phyloP scores from a whole-genome alignment of 1,140 invertebrate genomes.

The Macrobrachium rosenbergii region DNA sequence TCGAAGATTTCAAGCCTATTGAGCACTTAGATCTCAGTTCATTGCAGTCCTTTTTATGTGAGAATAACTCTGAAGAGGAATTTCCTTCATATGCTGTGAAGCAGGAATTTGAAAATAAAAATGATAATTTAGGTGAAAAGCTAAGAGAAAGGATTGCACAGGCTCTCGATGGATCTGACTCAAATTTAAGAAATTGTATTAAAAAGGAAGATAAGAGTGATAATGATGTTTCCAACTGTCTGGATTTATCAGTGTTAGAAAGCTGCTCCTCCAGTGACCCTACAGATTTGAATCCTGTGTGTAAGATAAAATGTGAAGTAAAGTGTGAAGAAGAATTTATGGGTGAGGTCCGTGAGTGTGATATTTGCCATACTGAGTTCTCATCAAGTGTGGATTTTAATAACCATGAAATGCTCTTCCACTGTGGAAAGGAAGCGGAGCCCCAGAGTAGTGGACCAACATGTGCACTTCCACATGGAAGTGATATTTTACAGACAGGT shows the following conservation, averaged over 20 bases:
- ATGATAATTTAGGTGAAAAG: too few relatives aligned
- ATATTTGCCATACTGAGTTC: conserved; percentile 51
- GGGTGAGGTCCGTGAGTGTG: conserved; percentile 37
- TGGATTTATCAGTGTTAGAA: background rate
- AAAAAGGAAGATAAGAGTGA: too few relatives aligned
- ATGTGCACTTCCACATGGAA: conserved; percentile 13
- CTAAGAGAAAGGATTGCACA: too few relatives aligned
- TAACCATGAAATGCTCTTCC: conserved; percentile 55
- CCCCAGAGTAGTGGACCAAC: conserved; percentile 15
- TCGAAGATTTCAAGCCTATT: too few relatives aligned
- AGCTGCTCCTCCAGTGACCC: background rate
- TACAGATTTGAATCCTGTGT: conserved; percentile 34
- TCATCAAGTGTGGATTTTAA: conserved; percentile 44
- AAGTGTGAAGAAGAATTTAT: conserved; percentile 40
- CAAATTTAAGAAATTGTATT: too few relatives aligned
- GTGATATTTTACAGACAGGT: conserved; percentile 19
- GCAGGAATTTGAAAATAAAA: too few relatives aligned
- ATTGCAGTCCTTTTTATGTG: too few relatives aligned
- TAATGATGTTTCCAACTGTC: too few relatives aligned
- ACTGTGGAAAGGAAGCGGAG: conserved; percentile 34
- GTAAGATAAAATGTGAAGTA: conserved; percentile 41
- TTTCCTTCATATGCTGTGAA: too few relatives aligned
- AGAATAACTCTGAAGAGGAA: too few relatives aligned
- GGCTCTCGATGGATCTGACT: too few relatives aligned
- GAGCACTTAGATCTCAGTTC: too few relatives aligned